A percentile compares a stretch with the other conserved stretches of the same genome.
phyloP scores from a whole-genome alignment of 2,888 invertebrate species.

The Andrena minutula region DNA sequence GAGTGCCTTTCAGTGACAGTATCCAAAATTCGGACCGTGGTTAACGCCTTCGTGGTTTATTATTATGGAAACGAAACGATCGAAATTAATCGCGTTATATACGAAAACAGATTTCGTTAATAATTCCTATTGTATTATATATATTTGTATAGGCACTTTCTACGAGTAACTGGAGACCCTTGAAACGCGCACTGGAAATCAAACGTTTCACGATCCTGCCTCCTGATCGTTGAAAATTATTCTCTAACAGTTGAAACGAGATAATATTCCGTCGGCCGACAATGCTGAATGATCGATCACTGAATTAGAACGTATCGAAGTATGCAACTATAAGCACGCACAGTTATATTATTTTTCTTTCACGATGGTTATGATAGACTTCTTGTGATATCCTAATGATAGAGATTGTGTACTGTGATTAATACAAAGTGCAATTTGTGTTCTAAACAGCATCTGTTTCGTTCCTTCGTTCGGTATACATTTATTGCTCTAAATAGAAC shows the following conservation, averaged over 20 bases:
- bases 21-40: conserved; percentile 70
- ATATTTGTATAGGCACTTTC: conserved; percentile 82
- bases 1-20: conserved; percentile 41
- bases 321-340: conserved; percentile 43
- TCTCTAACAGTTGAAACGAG: conserved; percentile 12
- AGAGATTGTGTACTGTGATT: conserved; percentile 47
- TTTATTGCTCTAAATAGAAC: conserved; percentile 70
- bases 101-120: conserved; percentile 38
- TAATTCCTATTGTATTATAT: conserved; percentile 69
- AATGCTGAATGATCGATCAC: conserved; percentile 9
- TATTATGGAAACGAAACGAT: conserved; percentile 69
- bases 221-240: conserved; percentile 38
- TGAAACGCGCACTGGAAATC: conserved; percentile 51
- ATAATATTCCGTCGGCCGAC: conserved; percentile 9
- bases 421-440: conserved; percentile 55
- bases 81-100: conserved; percentile 27
- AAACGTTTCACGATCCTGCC: conserved; percentile 46
- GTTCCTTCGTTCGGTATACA: conserved; percentile 56
- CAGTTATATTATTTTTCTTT: conserved; percentile 44
- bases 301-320: conserved; percentile 32
- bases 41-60: conserved; percentile 70
- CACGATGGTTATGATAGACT: conserved; percentile 39
- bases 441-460: conserved; percentile 43
- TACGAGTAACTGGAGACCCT: conserved; percentile 78
- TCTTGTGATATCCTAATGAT: conserved; percentile 41